Evolutionary conservation across 2,113 vertebrate genomes (phyloP), one percentile per base, ranked within the genome.

Genomic region (Ornithorhynchus anatinus): DNA sequence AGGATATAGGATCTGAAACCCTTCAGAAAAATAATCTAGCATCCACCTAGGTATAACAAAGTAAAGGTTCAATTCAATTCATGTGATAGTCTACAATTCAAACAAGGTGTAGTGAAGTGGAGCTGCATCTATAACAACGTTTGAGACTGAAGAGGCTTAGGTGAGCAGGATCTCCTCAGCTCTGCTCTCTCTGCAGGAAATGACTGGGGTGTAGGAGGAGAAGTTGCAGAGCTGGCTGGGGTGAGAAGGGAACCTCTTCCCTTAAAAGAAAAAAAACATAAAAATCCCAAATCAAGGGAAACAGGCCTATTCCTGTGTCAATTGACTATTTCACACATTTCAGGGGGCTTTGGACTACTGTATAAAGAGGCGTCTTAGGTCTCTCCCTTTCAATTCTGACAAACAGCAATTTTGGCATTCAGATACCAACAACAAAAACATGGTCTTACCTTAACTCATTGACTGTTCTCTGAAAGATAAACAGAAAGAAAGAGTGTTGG

Each of bases 371-470:
- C n/a, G 61, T 71, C 33, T 60, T 53, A 59, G 51, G 50, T 75
- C 82, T 72, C 20, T 75, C 37, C 38, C 37, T 39, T 48, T 75
- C 59, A 75, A 47, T 65, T 79, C 72, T 70, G 57, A 81, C n/a
- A 59, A 72, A 68, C 2, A 73, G 48, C n/a, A n/a, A n/a, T n/a
- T n/a, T n/a, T n/a, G n/a, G n/a, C n/a, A n/a, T n/a, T n/a, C 22
- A 48, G 22, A 62, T 51, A 84, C 48, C 67, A 81, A 40, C 25
- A 69, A 50, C 20, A 54, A 56, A 38, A 44, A 6, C 36, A 15
- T 53, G 37, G 38, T 81, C 75, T 86, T 89, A 85, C 78, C 78
- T 72, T 31, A 2, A 5, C 76, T 82, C 83, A 37, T 85, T 80
- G 59, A 85, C 86, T 38, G 77, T 59, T 22, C 57, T 83, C 76